phyloP scores from a whole-genome alignment of 2,113 vertebrate genomes.

The Noturus placidus region DNA sequence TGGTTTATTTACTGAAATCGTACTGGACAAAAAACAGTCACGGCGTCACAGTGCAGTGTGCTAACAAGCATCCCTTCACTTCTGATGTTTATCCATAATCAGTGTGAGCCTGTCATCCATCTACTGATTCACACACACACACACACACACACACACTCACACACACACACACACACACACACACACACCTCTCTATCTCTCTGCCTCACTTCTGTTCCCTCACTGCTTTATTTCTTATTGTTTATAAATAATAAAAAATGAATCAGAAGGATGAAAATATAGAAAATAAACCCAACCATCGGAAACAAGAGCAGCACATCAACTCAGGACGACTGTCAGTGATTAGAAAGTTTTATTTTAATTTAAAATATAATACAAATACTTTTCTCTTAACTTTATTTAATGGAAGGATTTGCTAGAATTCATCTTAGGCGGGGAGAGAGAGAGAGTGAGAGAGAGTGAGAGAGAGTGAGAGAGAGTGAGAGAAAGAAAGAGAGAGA shows the following conservation, averaged over 20 bases:
- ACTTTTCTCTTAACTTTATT: too few species aligned
- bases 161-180: constrained; percentile 6
- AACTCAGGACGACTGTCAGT: not conserved
- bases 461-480: too few species aligned
- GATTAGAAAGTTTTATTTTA: not conserved
- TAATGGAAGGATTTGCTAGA: too few species aligned
- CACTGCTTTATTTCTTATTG: not conserved
- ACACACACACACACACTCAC: not conserved
- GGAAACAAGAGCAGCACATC: not conserved
- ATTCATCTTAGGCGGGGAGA: not conserved
- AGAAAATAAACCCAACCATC: not conserved
- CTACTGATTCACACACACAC: not conserved
- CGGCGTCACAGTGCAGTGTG: not conserved
- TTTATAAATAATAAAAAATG: not conserved
- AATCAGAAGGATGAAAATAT: not conserved
- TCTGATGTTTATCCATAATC: not conserved
- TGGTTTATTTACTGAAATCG: not conserved
- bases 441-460: not conserved
- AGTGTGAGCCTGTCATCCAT: not conserved
- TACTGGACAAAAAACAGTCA: not conserved
- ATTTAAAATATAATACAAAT: too few species aligned
- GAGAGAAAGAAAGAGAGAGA: too few species aligned
- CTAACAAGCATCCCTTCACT: not conserved
- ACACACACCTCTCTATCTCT: not conserved
- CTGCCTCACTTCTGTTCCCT: not conserved